Evolutionary conservation across 2,113 vertebrate species (phyloP).

Genomic region (Holacanthus passer): DNA sequence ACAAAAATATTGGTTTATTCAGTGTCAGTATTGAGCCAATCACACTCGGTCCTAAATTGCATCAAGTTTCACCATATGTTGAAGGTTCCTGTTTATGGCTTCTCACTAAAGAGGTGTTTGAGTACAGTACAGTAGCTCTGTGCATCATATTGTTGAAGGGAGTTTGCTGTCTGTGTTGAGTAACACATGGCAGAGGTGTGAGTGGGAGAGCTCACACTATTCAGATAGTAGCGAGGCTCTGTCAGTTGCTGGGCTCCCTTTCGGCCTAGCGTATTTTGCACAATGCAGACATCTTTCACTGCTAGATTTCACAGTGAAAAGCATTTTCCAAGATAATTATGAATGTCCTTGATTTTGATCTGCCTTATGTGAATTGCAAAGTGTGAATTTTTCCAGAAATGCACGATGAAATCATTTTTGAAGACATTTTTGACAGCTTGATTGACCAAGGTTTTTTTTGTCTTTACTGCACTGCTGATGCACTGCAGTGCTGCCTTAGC

Average conservation of each 20-base stretch:
- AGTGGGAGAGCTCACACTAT: conserved; percentile 62
- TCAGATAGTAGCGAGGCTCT: conserved; percentile 40
- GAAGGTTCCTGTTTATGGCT: conserved; percentile 1
- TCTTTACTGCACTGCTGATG: background rate
- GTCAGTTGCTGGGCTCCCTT: conserved; percentile 31
- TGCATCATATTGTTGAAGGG: conserved; percentile 33
- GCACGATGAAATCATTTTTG: background rate
- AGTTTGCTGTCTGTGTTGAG: conserved; percentile 56
- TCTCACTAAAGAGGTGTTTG: conserved; percentile 7
- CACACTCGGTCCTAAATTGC: background rate
- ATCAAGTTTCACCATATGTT: background rate
- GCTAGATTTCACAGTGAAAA: background rate
- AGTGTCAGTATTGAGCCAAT: background rate
- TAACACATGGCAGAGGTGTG: conserved; percentile 78
- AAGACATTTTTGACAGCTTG: background rate
- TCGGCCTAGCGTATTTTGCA: conserved; percentile 11
- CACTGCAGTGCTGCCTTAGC: background rate
- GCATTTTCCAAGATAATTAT: background rate
- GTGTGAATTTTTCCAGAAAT: background rate
- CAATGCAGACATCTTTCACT: background rate
- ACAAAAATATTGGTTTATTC: background rate
- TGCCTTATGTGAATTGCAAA: background rate
- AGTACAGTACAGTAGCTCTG: conserved; percentile 26
- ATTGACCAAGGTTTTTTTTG: background rate
- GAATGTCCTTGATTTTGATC: background rate